Conservation (phyloP, 1,140 invertebrate genomes). For the Branchinecta lynchi region DNA sequence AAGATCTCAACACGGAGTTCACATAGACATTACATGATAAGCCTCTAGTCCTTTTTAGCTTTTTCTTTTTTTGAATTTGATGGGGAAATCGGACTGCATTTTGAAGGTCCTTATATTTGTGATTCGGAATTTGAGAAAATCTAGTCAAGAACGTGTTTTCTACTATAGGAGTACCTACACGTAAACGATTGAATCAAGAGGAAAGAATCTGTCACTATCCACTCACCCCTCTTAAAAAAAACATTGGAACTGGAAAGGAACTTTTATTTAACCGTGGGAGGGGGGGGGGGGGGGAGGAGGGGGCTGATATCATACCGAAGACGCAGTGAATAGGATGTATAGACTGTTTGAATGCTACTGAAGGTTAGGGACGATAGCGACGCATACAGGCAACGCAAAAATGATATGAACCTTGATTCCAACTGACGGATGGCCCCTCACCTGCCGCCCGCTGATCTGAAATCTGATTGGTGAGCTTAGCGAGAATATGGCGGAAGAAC, state of each 20-base stretch:
- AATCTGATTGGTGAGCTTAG: constrained; percentile 86
- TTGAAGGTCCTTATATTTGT: no score
- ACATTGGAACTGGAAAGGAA: neutral
- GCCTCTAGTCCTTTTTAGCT: no score
- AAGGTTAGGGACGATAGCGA: constrained; percentile 5
- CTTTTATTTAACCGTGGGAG: neutral
- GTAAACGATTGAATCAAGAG: no score
- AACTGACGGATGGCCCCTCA: constrained; percentile 67
- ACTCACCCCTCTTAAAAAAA: neutral
- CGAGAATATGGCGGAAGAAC: constrained; percentile 42
- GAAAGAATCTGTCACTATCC: no score
- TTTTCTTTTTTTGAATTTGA: no score
- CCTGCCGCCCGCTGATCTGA: constrained; percentile 74
- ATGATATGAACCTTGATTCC: constrained; percentile 68
- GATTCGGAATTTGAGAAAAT: no score
- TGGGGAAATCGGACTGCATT: no score
- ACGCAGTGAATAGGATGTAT: no score
- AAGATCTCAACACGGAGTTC: no score
- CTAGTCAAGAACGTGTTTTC: no score
- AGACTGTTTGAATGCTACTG: neutral
- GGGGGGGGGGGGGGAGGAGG: constrained; percentile 15
- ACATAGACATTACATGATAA: no score
- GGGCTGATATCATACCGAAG: constrained; percentile 10
- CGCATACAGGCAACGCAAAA: neutral
- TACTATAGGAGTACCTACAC: no score